Evolutionary conservation across 2,113 vertebrate genomes (phyloP).

Genomic region (Scortum barcoo): DNA sequence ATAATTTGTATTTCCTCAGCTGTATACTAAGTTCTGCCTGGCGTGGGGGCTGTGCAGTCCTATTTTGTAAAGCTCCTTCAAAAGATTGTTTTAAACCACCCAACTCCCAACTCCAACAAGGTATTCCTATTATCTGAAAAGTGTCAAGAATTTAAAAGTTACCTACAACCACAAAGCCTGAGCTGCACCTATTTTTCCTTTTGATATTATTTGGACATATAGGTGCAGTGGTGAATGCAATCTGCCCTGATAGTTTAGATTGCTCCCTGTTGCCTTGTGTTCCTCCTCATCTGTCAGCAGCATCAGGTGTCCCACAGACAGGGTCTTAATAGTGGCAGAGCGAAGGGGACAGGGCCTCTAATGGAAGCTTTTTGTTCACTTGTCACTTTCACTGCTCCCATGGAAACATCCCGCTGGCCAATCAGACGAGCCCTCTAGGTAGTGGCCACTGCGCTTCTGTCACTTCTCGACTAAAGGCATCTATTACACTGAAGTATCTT

Average conservation of each 20-base stretch:
- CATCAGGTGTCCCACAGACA: slow-evolving; percentile 59
- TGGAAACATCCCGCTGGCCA: slow-evolving; percentile 74
- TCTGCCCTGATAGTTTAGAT: slow-evolving; percentile 24
- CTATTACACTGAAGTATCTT: slow-evolving; percentile 39
- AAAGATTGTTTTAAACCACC: not conserved
- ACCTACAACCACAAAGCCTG: not conserved
- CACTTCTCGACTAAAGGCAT: slow-evolving; percentile 43
- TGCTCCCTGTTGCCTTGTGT: slow-evolving; percentile 50
- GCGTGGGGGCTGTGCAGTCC: not conserved
- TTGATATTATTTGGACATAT: slow-evolving; percentile 18
- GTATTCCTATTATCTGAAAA: not conserved
- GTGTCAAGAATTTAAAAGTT: not conserved
- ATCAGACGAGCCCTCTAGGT: slow-evolving; percentile 63
- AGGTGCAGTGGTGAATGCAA: slow-evolving; percentile 20
- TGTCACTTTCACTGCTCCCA: slow-evolving; percentile 79
- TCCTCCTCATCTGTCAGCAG: slow-evolving; percentile 70
- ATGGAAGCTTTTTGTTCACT: slow-evolving; percentile 81
- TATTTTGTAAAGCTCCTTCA: not conserved
- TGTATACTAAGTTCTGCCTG: no score
- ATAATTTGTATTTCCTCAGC: not conserved
- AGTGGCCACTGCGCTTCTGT: slow-evolving; percentile 36
- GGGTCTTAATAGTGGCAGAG: slow-evolving; percentile 70
- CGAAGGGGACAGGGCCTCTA: slow-evolving; percentile 69
- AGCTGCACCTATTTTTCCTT: not conserved
- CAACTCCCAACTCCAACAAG: not conserved